These are phyloP conservation scores for Pandemis corylana DNA, from an alignment of 2,888 invertebrate genomes.

Conservation along the genomic window DNA sequence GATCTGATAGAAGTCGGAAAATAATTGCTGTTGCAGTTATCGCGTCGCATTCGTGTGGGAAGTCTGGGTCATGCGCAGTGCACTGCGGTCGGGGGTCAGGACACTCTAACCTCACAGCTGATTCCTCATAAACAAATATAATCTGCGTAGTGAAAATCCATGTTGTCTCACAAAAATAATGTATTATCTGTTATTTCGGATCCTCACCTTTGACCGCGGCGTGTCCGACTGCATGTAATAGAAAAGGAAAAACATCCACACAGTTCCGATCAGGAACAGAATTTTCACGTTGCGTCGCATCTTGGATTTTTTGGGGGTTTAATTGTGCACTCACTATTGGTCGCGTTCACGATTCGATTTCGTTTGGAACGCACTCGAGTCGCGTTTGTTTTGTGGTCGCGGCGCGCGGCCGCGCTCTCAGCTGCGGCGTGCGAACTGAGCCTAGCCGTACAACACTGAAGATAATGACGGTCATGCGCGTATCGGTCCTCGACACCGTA, in stretches of 20 bases:
- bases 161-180: background rate
- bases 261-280: slow-evolving; percentile 71
- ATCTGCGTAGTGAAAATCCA: background rate
- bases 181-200: background rate
- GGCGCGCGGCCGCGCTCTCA: slow-evolving; percentile 81
- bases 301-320: slow-evolving; percentile 43
- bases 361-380: slow-evolving; percentile 42
- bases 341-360: slow-evolving; percentile 55
- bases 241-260: slow-evolving; percentile 78
- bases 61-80: slow-evolving; percentile 70
- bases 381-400: slow-evolving; percentile 48
- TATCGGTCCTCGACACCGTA: slow-evolving; percentile 67
- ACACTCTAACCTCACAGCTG: slow-evolving; percentile 62
- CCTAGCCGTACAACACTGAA: slow-evolving; percentile 48
- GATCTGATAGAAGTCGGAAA: slow-evolving; percentile 36
- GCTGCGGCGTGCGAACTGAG: slow-evolving; percentile 74
- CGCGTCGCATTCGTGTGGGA: slow-evolving; percentile 53
- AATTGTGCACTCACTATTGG: slow-evolving; percentile 35
- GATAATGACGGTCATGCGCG: slow-evolving; percentile 74
- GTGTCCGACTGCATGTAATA: slow-evolving; percentile 80
- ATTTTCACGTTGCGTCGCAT: slow-evolving; percentile 81
- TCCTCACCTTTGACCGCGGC: slow-evolving; percentile 70
- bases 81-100: slow-evolving; percentile 52
- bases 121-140: slow-evolving; percentile 38
- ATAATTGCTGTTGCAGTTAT: slow-evolving; percentile 56